These are phyloP conservation scores for Dasyornis broadbenti DNA, from an alignment of 2,113 vertebrate genomes.

Conservation along the genomic window DNA sequence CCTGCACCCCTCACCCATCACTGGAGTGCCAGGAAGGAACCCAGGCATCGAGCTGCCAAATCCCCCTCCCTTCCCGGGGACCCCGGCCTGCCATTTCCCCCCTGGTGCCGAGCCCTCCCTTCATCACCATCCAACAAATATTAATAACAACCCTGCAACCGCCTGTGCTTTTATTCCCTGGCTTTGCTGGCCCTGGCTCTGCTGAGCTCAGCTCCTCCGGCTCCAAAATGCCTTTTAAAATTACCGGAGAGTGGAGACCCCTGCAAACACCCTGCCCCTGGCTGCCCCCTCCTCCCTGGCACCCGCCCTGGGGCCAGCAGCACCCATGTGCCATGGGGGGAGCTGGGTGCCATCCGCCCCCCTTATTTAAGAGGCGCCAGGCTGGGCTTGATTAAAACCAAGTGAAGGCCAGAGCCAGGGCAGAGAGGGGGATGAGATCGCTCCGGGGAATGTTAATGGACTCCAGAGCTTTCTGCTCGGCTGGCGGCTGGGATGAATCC, in stretches of 20 bases:
- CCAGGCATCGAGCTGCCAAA: not conserved
- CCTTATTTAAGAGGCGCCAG: slow-evolving; percentile 18
- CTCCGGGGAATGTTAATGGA: slow-evolving; percentile 44
- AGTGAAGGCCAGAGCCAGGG: slow-evolving; percentile 39
- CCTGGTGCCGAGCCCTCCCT: not conserved
- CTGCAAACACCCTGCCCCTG: not conserved
- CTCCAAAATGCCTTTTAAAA: slow-evolving; percentile 50
- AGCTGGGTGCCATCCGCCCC: not conserved
- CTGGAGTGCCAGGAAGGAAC: not conserved
- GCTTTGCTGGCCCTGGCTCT: slow-evolving; percentile 32
- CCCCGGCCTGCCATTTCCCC: not conserved
- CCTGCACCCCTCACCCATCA: not conserved
- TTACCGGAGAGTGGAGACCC: slow-evolving; percentile 26
- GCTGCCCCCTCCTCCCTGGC: not conserved
- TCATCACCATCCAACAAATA: not conserved
- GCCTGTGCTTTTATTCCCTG: slow-evolving; percentile 20
- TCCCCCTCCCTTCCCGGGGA: not conserved
- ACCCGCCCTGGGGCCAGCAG: not conserved
- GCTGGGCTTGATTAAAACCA: slow-evolving; percentile 37
- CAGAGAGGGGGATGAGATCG: slow-evolving; percentile 33
- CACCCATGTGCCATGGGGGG: not conserved
- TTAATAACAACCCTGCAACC: not conserved
- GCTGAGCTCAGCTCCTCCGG: slow-evolving; percentile 60
- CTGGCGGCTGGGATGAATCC: not conserved
- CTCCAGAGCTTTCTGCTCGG: slow-evolving; percentile 32